phyloP scores from a whole-genome alignment of 2,888 invertebrate species.

The Taphrorychus bicolor region DNA sequence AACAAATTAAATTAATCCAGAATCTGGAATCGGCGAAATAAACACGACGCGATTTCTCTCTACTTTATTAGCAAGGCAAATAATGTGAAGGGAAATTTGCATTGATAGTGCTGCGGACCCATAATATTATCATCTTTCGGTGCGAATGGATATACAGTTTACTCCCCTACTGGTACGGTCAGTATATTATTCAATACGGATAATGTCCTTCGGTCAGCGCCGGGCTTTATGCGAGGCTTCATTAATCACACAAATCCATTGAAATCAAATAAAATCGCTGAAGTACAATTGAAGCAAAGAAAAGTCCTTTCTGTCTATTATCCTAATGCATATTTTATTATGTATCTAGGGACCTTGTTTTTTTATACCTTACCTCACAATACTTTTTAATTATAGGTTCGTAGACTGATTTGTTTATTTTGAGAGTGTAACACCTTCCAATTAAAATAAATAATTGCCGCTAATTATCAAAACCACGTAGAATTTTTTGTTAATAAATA shows the following conservation, averaged over 20 bases:
- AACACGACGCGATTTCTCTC: slow-evolving; percentile 24
- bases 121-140: slow-evolving; percentile 5
- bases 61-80: slow-evolving; percentile 31
- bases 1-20: slow-evolving; percentile 31
- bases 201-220: neutral
- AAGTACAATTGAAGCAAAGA: no score
- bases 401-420: neutral
- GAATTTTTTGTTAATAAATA: neutral
- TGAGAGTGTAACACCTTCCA: neutral
- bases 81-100: slow-evolving; percentile 21
- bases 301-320: no score
- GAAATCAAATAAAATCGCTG: neutral
- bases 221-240: neutral
- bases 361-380: no score
- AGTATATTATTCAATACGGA: neutral
- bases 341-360: no score
- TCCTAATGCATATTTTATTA: no score
- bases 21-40: slow-evolving; percentile 24
- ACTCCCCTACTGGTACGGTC: neutral
- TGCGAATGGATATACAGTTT: neutral
- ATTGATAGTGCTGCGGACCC: slow-evolving; percentile 21
- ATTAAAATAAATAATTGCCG: neutral
- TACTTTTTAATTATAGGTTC: neutral
- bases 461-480: neutral
- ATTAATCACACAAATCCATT: neutral